Conservation (phyloP, 2,888 invertebrate genomes). For the Athrips mouffetella region DNA sequence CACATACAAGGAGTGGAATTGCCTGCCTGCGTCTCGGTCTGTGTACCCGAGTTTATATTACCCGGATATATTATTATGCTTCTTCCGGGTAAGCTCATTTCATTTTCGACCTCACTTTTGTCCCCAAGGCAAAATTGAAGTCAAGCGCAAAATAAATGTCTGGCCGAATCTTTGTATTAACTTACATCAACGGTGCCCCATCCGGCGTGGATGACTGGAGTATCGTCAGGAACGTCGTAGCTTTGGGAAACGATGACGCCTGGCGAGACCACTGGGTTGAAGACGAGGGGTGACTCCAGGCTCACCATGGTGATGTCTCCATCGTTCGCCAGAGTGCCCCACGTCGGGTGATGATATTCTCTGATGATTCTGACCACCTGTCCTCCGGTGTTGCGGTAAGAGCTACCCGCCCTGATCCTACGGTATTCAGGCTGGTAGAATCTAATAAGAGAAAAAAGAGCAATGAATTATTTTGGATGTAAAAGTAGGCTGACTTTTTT, state of each 20-base stretch:
- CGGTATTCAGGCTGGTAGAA: constrained; percentile 30
- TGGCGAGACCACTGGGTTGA: constrained; percentile 24
- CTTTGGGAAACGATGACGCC: constrained; percentile 25
- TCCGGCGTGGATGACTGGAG: constrained; percentile 32
- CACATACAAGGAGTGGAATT: too few species aligned
- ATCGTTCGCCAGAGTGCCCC: constrained; percentile 19
- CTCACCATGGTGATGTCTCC: constrained; percentile 45
- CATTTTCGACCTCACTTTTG: too few species aligned
- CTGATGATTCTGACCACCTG: constrained; percentile 20
- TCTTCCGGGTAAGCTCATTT: too few species aligned
- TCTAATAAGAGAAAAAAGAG: too few species aligned
- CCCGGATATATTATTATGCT: too few species aligned
- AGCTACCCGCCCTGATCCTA: constrained; percentile 48
- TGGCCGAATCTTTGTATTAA: too few species aligned
- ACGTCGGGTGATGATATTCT: constrained; percentile 33
- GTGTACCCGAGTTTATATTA: too few species aligned
- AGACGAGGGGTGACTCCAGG: constrained; percentile 28
- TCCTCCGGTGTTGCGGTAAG: constrained; percentile 46
- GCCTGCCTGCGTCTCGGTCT: too few species aligned
- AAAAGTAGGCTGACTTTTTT: too few species aligned
- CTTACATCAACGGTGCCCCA: constrained; percentile 39
- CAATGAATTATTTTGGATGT: too few species aligned
- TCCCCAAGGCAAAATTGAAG: too few species aligned
- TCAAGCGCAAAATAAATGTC: too few species aligned
- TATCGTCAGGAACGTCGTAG: constrained; percentile 26